These are phyloP conservation scores for Fringilla coelebs DNA, from an alignment of 2,797 vertebrate genomes.

Conservation along the genomic window DNA sequence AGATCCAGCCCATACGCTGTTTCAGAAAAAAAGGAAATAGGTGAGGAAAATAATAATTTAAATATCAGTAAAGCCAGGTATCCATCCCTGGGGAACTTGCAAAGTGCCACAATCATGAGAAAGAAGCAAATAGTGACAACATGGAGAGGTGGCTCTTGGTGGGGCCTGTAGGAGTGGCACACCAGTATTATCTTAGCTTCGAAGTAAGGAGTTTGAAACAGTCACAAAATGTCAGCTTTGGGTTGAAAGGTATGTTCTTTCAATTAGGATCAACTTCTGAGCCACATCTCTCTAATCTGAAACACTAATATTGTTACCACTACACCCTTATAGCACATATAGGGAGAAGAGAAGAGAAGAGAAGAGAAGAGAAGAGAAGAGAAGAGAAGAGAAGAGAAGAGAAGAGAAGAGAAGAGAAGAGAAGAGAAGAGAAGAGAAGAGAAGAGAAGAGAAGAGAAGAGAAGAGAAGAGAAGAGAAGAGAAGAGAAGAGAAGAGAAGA, in stretches of 20 bases:
- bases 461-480: too few species aligned
- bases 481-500: too few species aligned
- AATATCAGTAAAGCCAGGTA: background rate
- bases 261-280: background rate
- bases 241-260: background rate
- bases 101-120: background rate
- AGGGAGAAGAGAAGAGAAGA: too few species aligned
- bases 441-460: too few species aligned
- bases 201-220: background rate
- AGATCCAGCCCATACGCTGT: background rate
- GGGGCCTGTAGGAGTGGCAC: background rate
- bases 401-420: too few species aligned
- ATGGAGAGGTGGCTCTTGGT: background rate
- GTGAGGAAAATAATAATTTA: background rate
- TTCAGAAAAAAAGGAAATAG: background rate
- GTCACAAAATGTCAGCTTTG: background rate
- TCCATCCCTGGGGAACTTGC: background rate
- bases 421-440: too few species aligned
- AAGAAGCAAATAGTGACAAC: background rate
- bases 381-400: too few species aligned
- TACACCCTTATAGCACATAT: background rate
- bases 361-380: too few species aligned
- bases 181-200: background rate
- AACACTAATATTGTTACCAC: background rate
- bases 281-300: background rate